Percentiles rank a stretch among this genome's conserved stretches.
phyloP scores from a whole-genome alignment of 2,113 vertebrate genomes.

The Anser brachyrhynchus region DNA sequence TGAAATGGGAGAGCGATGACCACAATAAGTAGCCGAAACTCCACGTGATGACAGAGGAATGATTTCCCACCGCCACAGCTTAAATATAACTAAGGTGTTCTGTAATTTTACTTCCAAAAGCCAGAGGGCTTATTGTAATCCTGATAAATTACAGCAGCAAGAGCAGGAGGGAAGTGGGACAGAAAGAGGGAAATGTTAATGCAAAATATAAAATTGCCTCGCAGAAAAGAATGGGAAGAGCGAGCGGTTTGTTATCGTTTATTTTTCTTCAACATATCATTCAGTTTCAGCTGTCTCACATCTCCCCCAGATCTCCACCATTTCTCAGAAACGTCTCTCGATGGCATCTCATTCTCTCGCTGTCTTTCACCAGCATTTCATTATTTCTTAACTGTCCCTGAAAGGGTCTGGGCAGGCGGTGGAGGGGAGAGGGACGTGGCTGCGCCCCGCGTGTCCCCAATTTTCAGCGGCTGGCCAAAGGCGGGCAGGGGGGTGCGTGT shows the following conservation, averaged over 20 bases:
- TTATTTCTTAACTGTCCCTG: constrained; percentile 72
- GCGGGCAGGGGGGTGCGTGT: neutral
- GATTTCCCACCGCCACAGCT: neutral
- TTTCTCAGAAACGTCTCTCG: constrained; percentile 69
- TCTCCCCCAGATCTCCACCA: constrained; percentile 65
- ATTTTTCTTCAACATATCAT: constrained; percentile 71
- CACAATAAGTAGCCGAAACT: neutral
- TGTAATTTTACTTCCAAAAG: constrained; percentile 67
- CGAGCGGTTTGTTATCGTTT: constrained; percentile 69
- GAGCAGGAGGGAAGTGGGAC: constrained; percentile 53
- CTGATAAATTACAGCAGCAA: constrained; percentile 70
- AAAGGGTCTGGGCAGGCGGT: neutral
- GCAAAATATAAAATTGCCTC: constrained; percentile 69
- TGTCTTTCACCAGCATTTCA: constrained; percentile 66
- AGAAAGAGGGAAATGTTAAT: constrained; percentile 63
- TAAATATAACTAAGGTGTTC: constrained; percentile 33
- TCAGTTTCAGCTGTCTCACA: constrained; percentile 73
- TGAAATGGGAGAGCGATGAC: neutral
- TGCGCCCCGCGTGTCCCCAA: too few species aligned
- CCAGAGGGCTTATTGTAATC: constrained; percentile 64
- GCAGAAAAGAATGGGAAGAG: constrained; percentile 52
- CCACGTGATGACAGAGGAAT: neutral
- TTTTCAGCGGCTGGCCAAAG: too few species aligned
- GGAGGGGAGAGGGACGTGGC: neutral
- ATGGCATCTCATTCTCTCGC: constrained; percentile 72